Percentiles rank a stretch among this genome's conserved stretches.
phyloP scores from a whole-genome alignment of 1,140 invertebrate genomes.

The Brachionus paranguensis region DNA sequence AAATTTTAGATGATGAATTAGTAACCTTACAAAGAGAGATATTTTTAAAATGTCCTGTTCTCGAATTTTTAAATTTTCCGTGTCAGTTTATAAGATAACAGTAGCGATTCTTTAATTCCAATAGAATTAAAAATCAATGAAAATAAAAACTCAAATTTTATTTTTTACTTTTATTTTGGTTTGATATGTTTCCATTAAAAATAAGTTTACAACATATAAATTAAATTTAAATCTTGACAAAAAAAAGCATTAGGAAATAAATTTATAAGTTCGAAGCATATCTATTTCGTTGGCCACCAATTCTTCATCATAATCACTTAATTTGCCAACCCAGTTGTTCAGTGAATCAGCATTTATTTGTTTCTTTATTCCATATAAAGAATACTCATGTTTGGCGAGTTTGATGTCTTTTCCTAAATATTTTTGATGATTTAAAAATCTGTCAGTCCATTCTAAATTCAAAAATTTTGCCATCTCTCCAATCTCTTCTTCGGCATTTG shows the following conservation, averaged over 20 bases:
- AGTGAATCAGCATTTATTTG: not conserved
- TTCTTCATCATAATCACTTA: not conserved
- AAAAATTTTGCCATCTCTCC: not conserved
- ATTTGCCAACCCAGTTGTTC: not conserved
- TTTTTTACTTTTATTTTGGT: too few species aligned
- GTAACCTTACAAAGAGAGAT: too few species aligned
- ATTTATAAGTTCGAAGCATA: not conserved
- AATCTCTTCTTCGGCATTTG: not conserved
- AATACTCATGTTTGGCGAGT: not conserved
- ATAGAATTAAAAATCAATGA: too few species aligned
- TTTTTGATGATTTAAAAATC: conserved; percentile 5
- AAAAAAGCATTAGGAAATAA: not conserved
- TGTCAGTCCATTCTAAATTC: not conserved
- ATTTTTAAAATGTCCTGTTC: too few species aligned
- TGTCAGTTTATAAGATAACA: too few species aligned
- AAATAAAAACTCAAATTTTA: too few species aligned
- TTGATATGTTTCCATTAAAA: too few species aligned
- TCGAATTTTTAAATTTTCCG: too few species aligned
- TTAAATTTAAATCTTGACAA: not conserved
- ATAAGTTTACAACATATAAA: too few species aligned
- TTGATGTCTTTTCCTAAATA: not conserved
- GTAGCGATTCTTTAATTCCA: too few species aligned
- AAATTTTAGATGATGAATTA: too few species aligned
- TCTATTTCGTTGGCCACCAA: not conserved
- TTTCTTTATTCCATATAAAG: not conserved